These are phyloP conservation scores for Chlorospingus flavigularis DNA, from an alignment of 2,797 vertebrate species.

Conservation along the genomic window DNA sequence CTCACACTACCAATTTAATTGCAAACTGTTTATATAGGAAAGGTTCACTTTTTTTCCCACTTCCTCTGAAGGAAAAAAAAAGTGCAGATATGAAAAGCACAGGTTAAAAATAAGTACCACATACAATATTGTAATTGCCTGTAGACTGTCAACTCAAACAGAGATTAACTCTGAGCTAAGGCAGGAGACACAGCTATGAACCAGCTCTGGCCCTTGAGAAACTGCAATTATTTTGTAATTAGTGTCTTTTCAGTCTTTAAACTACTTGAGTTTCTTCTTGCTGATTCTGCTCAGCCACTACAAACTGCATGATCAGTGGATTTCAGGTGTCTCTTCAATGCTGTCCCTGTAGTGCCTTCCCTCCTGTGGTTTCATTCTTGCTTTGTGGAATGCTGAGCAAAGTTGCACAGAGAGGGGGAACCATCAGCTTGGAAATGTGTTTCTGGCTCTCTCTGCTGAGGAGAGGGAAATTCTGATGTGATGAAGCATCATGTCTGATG, in stretches of 20 bases:
- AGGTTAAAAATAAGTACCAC: not conserved
- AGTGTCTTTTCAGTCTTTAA: not conserved
- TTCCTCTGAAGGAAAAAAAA: not conserved
- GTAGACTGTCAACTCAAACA: not conserved
- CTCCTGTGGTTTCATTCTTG: not conserved
- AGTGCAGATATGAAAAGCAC: not conserved
- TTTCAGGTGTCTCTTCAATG: not conserved
- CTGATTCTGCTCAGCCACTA: not conserved
- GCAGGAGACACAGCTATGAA: not conserved
- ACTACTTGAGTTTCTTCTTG: not conserved
- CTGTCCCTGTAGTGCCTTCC: not conserved
- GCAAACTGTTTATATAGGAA: not conserved
- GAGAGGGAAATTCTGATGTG: not conserved
- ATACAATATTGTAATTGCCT: not conserved
- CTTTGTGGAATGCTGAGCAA: not conserved
- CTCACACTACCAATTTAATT: not conserved
- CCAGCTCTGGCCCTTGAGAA: not conserved
- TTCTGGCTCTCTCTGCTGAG: not conserved
- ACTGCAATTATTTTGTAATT: not conserved
- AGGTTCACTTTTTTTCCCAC: not conserved
- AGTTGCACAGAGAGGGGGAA: not conserved
- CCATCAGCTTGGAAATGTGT: not conserved
- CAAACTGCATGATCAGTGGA: not conserved
- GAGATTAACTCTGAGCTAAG: not conserved
- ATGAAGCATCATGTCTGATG: accelerated